Percentiles rank a stretch among this genome's conserved stretches.
Conservation (phyloP, 2,113 vertebrate genomes). For the Forbesichthys papilliferus region DNA sequence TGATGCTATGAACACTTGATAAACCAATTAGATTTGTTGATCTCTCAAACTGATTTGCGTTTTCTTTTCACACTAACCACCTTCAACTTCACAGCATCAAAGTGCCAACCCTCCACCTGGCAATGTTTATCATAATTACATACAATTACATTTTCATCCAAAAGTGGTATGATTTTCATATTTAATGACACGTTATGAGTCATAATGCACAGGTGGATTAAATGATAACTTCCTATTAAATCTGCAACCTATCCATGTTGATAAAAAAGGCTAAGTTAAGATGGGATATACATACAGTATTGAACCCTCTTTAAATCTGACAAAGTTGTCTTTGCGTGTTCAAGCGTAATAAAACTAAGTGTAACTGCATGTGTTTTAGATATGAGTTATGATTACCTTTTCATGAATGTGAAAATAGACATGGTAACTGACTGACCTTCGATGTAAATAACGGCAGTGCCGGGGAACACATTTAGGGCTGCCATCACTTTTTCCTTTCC, state of each 20-base stretch:
- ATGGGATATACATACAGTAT: not conserved
- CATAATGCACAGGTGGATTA: not conserved
- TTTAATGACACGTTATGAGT: not conserved
- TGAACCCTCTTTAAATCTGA: not conserved
- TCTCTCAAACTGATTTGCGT: too few relatives aligned
- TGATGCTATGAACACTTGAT: too few relatives aligned
- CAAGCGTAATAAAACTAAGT: not conserved
- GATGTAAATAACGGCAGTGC: too few relatives aligned
- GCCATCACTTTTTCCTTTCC: not conserved
- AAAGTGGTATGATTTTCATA: not conserved
- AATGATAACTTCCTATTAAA: too few relatives aligned
- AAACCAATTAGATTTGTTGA: too few relatives aligned
- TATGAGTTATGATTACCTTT: not conserved
- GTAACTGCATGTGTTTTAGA: not conserved
- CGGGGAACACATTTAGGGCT: too few relatives aligned
- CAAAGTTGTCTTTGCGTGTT: not conserved
- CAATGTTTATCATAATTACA: too few relatives aligned
- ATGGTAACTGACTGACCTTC: too few relatives aligned
- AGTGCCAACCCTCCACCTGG: too few relatives aligned
- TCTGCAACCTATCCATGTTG: not conserved
- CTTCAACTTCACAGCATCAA: too few relatives aligned
- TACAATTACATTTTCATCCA: too few relatives aligned
- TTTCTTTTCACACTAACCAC: too few relatives aligned
- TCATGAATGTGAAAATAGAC: not conserved
- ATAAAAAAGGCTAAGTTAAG: not conserved